Base-by-base conservation (phyloP, 2,888 invertebrate genomes). In the Chrysolina haemoptera region DNA sequence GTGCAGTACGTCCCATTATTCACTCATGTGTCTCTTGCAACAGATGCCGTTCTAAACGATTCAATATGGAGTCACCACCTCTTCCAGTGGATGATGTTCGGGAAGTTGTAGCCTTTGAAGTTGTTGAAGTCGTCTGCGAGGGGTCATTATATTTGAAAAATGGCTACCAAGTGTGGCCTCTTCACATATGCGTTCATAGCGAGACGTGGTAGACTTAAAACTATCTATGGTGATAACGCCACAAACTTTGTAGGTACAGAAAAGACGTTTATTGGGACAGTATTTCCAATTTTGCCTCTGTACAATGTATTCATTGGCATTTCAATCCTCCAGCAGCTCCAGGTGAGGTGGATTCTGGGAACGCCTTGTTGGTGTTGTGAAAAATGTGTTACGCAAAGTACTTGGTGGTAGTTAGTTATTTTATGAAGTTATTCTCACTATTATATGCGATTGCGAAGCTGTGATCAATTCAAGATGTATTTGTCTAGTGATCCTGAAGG, bases 331-430 rank as follows among this genome's bases (percentile, higher is more conserved):
- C 86, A 8, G 75, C 82, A 0, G 85, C 86, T 12, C 78, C 88
- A 1, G 88, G 87, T 86, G 86, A 86, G 87, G 88, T 67, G 87
- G 88, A 41, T 86, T 84, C 77, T 89, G 86, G 82, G 87, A 89
- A 78, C 78, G 87, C 11, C 74, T n/a, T n/a, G n/a, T n/a, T n/a
- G n/a, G n/a, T n/a, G n/a, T n/a, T n/a, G n/a, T n/a, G n/a, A n/a
- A n/a, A n/a, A n/a, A n/a, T n/a, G n/a, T n/a, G n/a, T n/a, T n/a
- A n/a, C n/a, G n/a, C n/a, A n/a, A n/a, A n/a, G n/a, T n/a, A n/a
- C n/a, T n/a, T n/a, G n/a, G n/a, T n/a, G n/a, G n/a, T n/a, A n/a
- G n/a, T n/a, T n/a, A 79, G 11, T 53, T 73, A 53, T 64, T 78
- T 80, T 74, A 78, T 75, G 63, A 84, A 81, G 85, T 76, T 35